Conservation (phyloP, 2,888 invertebrate genomes). For the Erebia ligea region DNA sequence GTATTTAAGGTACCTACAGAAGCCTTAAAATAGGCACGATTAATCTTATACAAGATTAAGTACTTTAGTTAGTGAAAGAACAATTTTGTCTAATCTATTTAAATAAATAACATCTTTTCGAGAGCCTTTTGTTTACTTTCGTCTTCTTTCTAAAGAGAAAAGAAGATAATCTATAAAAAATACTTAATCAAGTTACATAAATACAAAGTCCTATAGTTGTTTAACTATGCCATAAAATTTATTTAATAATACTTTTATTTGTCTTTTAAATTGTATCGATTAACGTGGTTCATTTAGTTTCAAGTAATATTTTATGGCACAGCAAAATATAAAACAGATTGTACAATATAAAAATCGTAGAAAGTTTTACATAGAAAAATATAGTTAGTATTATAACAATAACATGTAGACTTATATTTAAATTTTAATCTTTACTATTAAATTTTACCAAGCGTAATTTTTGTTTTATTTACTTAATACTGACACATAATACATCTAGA, state of each 20-base stretch:
- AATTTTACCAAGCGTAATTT: constrained; percentile 43
- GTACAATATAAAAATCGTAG: constrained; percentile 63
- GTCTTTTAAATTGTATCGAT: constrained; percentile 6
- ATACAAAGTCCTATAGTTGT: not conserved
- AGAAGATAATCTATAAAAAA: not conserved
- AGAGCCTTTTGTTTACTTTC: not conserved
- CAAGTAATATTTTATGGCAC: constrained; percentile 26
- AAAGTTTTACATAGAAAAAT: constrained; percentile 77
- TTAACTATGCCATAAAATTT: constrained; percentile 8
- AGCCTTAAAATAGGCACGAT: too few species aligned
- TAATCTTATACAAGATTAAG: not conserved
- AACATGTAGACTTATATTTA: constrained; percentile 54
- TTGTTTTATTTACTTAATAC: constrained; percentile 41
- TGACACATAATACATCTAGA: constrained; percentile 37
- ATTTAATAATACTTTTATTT: not conserved
- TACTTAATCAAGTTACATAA: not conserved
- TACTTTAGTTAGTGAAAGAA: too few species aligned
- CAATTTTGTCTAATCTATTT: too few species aligned
- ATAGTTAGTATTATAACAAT: constrained; percentile 72
- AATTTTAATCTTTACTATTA: constrained; percentile 36
- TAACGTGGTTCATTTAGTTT: not conserved
- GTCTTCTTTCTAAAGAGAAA: not conserved
- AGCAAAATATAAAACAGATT: constrained; percentile 44
- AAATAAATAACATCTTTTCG: too few species aligned
- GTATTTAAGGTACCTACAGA: too few species aligned